A percentile compares a stretch with the other conserved stretches of the same genome.
Evolutionary conservation across 2,888 invertebrate genomes (phyloP).

Genomic region (Ophraella communa): DNA sequence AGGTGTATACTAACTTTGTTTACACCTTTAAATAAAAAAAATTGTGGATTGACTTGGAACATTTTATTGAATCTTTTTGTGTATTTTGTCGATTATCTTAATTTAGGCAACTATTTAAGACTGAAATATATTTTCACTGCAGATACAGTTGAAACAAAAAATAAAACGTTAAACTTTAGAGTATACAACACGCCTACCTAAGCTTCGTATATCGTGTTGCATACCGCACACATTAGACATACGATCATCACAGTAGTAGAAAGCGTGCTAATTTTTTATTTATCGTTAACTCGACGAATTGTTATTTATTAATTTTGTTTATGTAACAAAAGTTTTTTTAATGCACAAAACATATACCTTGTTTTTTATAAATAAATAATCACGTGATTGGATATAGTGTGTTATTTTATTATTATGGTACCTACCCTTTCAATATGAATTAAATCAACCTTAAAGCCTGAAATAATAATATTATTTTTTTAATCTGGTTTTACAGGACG

Average conservation of each 20-base stretch:
- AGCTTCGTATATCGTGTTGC: neutral
- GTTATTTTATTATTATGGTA: neutral
- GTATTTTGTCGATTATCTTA: neutral
- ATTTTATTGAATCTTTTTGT: too few relatives aligned
- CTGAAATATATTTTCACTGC: neutral
- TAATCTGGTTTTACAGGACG: neutral
- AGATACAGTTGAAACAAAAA: neutral
- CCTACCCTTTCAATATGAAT: too few relatives aligned
- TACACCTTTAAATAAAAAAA: too few relatives aligned
- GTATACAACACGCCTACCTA: neutral
- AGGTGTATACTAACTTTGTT: too few relatives aligned
- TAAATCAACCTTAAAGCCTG: too few relatives aligned
- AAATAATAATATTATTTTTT: too few relatives aligned
- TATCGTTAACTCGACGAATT: neutral
- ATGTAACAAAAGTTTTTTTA: neutral
- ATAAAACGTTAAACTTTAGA: too few relatives aligned
- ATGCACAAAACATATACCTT: neutral
- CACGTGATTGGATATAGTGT: neutral
- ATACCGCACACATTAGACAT: neutral
- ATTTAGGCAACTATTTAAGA: neutral
- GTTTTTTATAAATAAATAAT: constrained; percentile 6
- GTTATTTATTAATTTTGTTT: neutral
- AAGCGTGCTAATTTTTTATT: neutral
- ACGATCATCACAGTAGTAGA: neutral
- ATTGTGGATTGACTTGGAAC: too few relatives aligned